Evolutionary conservation across 2,888 invertebrate genomes (phyloP).

Genomic region (Glyphotaelius pellucidus): DNA sequence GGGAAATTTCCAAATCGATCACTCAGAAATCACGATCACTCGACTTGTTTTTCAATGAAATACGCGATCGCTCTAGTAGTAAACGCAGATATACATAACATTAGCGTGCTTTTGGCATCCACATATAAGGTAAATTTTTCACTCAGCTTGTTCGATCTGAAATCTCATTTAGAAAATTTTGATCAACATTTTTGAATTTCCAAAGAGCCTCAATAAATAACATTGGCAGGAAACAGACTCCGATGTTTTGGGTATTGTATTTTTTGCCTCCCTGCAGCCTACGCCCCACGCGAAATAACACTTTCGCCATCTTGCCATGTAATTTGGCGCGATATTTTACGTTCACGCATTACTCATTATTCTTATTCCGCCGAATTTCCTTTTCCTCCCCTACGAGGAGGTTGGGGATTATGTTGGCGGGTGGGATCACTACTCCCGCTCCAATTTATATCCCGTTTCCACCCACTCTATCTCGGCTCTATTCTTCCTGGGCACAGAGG

Average conservation of each 20-base stretch:
- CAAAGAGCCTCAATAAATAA: neutral
- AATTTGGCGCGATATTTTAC: slow-evolving; percentile 64
- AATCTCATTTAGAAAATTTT: neutral
- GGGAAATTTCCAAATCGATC: too few species aligned
- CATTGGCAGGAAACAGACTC: neutral
- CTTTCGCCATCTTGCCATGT: slow-evolving; percentile 57
- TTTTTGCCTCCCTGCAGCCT: slow-evolving; percentile 10
- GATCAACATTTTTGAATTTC: neutral
- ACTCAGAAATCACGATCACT: too few species aligned
- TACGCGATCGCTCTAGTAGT: too few species aligned
- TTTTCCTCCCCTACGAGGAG: slow-evolving; percentile 50
- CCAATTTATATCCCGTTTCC: slow-evolving; percentile 54
- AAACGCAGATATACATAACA: too few species aligned
- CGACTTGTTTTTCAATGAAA: too few species aligned
- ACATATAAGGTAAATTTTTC: neutral
- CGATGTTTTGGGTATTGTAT: neutral
- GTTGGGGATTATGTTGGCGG: slow-evolving; percentile 21
- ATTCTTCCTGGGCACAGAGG: slow-evolving; percentile 57
- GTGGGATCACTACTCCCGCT: neutral
- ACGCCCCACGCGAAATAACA: slow-evolving; percentile 40
- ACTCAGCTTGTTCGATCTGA: neutral
- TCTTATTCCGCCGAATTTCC: slow-evolving; percentile 66
- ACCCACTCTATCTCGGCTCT: slow-evolving; percentile 35
- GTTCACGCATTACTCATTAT: slow-evolving; percentile 66
- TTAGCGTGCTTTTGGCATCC: neutral